These are phyloP conservation scores for Phalacrocorax brasilianus DNA, from an alignment of 2,113 vertebrate species.

Conservation along the genomic window DNA sequence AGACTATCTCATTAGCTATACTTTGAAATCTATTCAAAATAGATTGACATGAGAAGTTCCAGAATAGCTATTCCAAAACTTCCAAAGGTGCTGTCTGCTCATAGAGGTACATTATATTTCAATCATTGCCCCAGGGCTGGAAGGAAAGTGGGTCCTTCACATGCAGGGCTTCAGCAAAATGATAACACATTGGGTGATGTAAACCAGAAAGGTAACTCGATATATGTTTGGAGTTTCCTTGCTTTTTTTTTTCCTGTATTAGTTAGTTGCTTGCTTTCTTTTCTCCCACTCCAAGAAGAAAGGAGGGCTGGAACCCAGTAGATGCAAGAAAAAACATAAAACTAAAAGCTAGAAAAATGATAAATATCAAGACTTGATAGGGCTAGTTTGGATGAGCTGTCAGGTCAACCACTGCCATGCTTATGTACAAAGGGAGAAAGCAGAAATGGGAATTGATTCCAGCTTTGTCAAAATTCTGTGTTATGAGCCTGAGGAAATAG, in stretches of 20 bases:
- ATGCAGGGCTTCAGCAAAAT: neutral
- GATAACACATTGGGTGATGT: constrained; percentile 7
- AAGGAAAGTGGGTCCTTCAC: neutral
- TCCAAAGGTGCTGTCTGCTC: neutral
- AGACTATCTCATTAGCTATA: neutral
- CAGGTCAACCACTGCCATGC: neutral
- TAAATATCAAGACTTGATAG: neutral
- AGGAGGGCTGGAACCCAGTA: neutral
- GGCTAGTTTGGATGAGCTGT: neutral
- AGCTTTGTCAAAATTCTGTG: neutral
- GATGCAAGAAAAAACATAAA: neutral
- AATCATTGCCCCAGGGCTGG: neutral
- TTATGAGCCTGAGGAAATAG: neutral
- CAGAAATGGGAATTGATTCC: neutral
- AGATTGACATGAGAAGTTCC: neutral
- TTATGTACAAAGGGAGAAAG: neutral
- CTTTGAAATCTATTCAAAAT: constrained; percentile 16
- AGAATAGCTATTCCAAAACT: neutral
- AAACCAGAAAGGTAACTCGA: constrained; percentile 21
- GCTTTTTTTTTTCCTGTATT: neutral
- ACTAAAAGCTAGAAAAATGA: neutral
- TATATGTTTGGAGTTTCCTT: neutral
- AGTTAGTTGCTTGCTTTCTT: neutral
- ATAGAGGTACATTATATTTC: neutral
- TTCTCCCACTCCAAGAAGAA: neutral